Percentiles rank a stretch among this genome's conserved stretches.
phyloP scores from a whole-genome alignment of 1,140 invertebrate genomes.

The Steinernema feltiae region DNA sequence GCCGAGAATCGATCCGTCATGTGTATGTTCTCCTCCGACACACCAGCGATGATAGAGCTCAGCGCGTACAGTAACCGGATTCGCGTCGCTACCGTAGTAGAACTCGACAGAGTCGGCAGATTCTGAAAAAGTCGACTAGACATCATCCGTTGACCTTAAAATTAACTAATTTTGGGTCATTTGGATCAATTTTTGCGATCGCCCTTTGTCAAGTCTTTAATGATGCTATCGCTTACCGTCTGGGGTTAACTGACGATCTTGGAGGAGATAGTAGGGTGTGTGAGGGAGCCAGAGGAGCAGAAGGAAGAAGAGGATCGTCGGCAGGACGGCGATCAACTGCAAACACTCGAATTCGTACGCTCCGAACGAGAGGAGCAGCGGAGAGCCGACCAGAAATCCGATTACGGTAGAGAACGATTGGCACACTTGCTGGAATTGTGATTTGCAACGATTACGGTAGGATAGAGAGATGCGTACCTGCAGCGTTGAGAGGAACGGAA shows the following conservation, averaged over 20 bases:
- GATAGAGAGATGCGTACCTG: constrained; percentile 23
- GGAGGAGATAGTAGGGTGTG: constrained; percentile 22
- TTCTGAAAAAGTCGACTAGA: no score
- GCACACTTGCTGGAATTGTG: constrained; percentile 32
- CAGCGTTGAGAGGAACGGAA: constrained; percentile 33
- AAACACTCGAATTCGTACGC: constrained; percentile 27
- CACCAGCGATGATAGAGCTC: constrained; percentile 5
- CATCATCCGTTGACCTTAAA: no score
- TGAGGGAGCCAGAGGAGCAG: constrained; percentile 10
- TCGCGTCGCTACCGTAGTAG: constrained; percentile 6
- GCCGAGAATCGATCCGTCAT: neutral
- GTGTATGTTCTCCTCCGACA: neutral
- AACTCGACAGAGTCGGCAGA: neutral
- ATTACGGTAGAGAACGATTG: constrained; percentile 32
- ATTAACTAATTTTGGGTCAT: no score
- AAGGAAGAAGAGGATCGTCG: constrained; percentile 18
- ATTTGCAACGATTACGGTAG: neutral
- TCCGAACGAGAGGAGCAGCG: constrained; percentile 26
- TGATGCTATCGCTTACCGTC: constrained; percentile 13
- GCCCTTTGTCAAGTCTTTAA: no score
- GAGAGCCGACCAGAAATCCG: constrained; percentile 33
- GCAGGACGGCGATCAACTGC: constrained; percentile 31
- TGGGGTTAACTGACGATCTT: constrained; percentile 12
- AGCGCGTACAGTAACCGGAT: neutral
- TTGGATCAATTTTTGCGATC: no score